Base-by-base conservation (phyloP, 2,888 invertebrate species). In the Antheraea assamensis region DNA sequence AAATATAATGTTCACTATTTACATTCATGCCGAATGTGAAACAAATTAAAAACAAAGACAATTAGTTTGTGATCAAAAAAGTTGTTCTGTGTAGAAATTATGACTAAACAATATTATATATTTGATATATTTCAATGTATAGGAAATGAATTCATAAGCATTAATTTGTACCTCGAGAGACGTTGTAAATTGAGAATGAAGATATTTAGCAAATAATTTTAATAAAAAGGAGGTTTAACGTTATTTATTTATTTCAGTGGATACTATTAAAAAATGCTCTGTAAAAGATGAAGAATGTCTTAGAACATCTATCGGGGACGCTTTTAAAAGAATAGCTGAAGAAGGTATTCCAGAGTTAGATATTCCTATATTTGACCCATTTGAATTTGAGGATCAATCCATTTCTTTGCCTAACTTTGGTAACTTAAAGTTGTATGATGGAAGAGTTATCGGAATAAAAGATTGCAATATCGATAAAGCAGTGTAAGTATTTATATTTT, bases 361-460 rank as follows among this genome's bases (percentile, higher is more conserved):
- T 0, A 77, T 82, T 8, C 77, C 78, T 8, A 52, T 74, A 2
- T 71, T 79, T 30, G 79, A 80, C 49, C 81, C 81, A 4, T 72
- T 77, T 66, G 68, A 42, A 47, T n/a, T 81, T 0, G 74, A 77
- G 8, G 52, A 79, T 35, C 70, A 75, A 3, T 75, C 72, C n/a
- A 72, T 81, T 17, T 72, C 77, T 1, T 58, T 81, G 1, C 74
- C 73, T 55, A 76, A 75, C 21, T 47, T 79, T 21, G 27, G 78
- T 7, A 71, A 79, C n/a, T 19, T 82, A 2, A 78, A 77, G n/a
- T 75, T 82, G 74, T 49, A 76, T 0, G 76, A 81, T 10, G 81
- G 79, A 42, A 72, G 71, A 27, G 76, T 71, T 13, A 78, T 76
- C 73, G 79, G 81, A 5, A 49, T 78, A 13, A 77, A 76, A 49